These are phyloP conservation scores for Umimayanthus chanpuru DNA, from an alignment of 92 coral and sea anemone species.

Conservation along the genomic window DNA sequence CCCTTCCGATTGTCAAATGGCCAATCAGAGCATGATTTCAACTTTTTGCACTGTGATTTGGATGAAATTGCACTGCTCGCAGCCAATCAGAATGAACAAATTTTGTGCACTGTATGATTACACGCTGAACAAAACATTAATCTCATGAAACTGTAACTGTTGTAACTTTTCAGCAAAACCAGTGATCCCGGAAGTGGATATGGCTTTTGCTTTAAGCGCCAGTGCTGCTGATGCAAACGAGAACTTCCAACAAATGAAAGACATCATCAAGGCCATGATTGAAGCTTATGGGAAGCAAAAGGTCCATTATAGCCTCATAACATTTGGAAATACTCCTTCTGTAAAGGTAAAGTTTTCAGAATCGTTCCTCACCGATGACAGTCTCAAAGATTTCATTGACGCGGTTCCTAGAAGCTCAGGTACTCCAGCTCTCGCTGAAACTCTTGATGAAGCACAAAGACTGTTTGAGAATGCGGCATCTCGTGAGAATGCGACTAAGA, in stretches of 20 bases:
- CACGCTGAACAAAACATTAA: too few species aligned
- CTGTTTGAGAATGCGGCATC: slow-evolving; percentile 51
- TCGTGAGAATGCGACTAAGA: slow-evolving; percentile 72
- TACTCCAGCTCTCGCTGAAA: slow-evolving; percentile 44
- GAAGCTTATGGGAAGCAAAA: slow-evolving; percentile 38
- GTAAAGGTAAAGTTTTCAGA: slow-evolving; percentile 46
- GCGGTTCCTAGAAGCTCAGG: slow-evolving; percentile 45
- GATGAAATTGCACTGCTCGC: too few species aligned
- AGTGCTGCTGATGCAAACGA: slow-evolving; percentile 36
- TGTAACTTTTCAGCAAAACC: slow-evolving; percentile 29
- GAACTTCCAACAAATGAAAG: slow-evolving; percentile 44
- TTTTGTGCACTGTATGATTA: too few species aligned
- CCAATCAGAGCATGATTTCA: too few species aligned
- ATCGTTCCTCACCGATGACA: slow-evolving; percentile 25
- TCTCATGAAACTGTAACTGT: neutral
- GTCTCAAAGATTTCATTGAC: slow-evolving; percentile 32
- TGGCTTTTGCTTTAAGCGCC: slow-evolving; percentile 57
- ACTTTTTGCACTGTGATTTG: too few species aligned
- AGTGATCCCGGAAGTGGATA: slow-evolving; percentile 40
- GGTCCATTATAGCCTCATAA: slow-evolving; percentile 48
- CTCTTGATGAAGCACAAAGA: slow-evolving; percentile 51
- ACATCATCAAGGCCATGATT: slow-evolving; percentile 45
- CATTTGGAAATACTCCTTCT: slow-evolving; percentile 42
- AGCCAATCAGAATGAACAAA: too few species aligned
- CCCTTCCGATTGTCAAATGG: too few species aligned